These are phyloP conservation scores for Vireo altiloquus DNA, from an alignment of 2,113 vertebrate species.

Conservation along the genomic window DNA sequence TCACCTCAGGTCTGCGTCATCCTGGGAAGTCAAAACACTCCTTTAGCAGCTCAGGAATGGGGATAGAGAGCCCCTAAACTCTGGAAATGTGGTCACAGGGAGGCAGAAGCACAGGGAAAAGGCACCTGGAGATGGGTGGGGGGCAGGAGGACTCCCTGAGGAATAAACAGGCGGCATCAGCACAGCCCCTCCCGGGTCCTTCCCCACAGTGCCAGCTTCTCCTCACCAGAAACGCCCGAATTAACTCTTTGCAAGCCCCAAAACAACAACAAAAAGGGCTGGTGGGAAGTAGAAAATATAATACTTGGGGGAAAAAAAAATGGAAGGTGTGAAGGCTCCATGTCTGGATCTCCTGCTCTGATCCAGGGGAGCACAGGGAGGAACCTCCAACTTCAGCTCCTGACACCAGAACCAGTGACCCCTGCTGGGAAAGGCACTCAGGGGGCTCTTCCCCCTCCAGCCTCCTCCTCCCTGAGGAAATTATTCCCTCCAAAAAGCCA, in stretches of 20 bases:
- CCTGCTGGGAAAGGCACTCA: background rate
- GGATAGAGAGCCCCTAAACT: background rate
- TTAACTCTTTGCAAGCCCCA: too few relatives aligned
- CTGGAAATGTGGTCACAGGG: background rate
- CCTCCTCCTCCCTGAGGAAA: background rate
- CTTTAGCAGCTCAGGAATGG: background rate
- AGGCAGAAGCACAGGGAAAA: background rate
- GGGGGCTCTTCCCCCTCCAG: fast-evolving
- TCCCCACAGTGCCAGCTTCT: fast-evolving
- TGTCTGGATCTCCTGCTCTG: background rate
- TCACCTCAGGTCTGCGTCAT: fast-evolving
- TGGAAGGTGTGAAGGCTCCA: background rate
- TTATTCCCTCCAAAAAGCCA: fast-evolving
- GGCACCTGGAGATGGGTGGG: background rate
- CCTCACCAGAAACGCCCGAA: background rate
- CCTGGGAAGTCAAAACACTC: background rate
- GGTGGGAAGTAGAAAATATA: background rate
- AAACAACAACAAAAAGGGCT: background rate
- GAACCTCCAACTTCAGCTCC: fast-evolving
- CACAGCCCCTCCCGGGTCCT: background rate
- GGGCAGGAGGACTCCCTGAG: fast-evolving
- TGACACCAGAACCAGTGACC: background rate
- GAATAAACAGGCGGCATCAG: background rate
- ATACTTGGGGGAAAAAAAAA: background rate
- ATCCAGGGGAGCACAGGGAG: fast-evolving